Evolutionary conservation across 2,113 vertebrate genomes (phyloP).

Genomic region (Ia io): DNA sequence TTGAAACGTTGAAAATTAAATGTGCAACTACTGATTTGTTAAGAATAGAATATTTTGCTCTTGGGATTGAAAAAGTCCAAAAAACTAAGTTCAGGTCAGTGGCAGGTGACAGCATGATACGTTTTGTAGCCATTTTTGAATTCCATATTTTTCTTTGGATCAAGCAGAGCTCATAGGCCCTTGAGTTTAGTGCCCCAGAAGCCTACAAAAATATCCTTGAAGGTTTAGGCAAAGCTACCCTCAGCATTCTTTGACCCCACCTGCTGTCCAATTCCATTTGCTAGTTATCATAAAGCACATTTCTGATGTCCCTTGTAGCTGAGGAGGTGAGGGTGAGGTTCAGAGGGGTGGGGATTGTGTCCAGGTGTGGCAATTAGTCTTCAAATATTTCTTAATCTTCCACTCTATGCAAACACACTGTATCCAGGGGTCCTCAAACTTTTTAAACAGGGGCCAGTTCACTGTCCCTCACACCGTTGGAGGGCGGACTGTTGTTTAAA

Average conservation of each 20-base stretch:
- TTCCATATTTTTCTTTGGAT: neutral
- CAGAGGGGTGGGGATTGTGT: neutral
- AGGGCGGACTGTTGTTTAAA: too few species aligned
- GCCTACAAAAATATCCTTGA: neutral
- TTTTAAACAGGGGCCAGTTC: too few species aligned
- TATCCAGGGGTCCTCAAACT: too few species aligned
- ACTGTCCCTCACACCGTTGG: too few species aligned
- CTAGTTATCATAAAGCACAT: neutral
- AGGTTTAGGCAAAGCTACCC: neutral
- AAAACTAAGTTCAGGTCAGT: neutral
- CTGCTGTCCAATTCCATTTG: neutral
- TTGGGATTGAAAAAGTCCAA: neutral
- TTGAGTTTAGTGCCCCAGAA: neutral
- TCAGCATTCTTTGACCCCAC: neutral
- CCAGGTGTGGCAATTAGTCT: slow-evolving; percentile 5
- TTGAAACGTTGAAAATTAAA: neutral
- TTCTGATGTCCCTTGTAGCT: neutral
- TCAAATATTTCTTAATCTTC: neutral
- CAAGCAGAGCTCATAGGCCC: neutral
- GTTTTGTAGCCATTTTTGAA: neutral
- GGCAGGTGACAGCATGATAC: too few species aligned
- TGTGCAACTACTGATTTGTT: neutral
- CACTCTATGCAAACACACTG: neutral
- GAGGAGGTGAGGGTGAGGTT: slow-evolving; percentile 16
- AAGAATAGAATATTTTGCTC: neutral